phyloP scores from a whole-genome alignment of 2,888 invertebrate species.

The Melangyna quadrimaculata region DNA sequence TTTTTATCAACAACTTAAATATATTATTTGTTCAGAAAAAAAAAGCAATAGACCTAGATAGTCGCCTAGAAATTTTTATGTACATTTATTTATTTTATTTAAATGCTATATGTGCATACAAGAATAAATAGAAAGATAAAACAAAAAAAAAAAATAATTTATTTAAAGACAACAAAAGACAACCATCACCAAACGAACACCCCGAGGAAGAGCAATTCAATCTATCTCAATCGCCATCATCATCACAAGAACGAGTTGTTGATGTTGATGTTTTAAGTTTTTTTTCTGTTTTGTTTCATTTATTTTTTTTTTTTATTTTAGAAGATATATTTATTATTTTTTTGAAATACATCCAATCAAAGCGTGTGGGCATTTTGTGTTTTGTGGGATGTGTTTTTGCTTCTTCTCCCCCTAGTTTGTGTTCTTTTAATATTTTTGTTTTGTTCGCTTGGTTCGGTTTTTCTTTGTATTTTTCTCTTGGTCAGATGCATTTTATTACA shows the following conservation, averaged over 20 bases:
- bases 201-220: slow-evolving; percentile 7
- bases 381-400: slow-evolving; percentile 16
- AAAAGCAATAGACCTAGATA: not conserved
- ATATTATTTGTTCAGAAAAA: slow-evolving; percentile 15
- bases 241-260: slow-evolving; percentile 9
- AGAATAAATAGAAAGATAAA: slow-evolving; percentile 11
- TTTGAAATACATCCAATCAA: slow-evolving; percentile 49
- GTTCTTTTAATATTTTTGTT: not conserved
- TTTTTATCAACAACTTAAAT: slow-evolving; percentile 7
- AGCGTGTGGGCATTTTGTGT: slow-evolving; percentile 26
- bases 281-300: not conserved
- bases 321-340: slow-evolving; percentile 45
- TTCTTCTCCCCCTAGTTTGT: not conserved
- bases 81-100: not conserved
- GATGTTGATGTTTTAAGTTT: not conserved
- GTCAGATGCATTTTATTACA: slow-evolving; percentile 15
- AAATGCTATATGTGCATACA: slow-evolving; percentile 4
- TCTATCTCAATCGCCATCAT: not conserved
- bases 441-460: slow-evolving; percentile 1
- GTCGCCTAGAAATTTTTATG: not conserved
- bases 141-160: slow-evolving; percentile 22
- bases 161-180: slow-evolving; percentile 40
- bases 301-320: slow-evolving; percentile 13
- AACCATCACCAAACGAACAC: slow-evolving; percentile 9
- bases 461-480: slow-evolving; percentile 11